Evolutionary conservation across 1,140 invertebrate species (phyloP).

Genomic region (Nixonia krombeini): DNA sequence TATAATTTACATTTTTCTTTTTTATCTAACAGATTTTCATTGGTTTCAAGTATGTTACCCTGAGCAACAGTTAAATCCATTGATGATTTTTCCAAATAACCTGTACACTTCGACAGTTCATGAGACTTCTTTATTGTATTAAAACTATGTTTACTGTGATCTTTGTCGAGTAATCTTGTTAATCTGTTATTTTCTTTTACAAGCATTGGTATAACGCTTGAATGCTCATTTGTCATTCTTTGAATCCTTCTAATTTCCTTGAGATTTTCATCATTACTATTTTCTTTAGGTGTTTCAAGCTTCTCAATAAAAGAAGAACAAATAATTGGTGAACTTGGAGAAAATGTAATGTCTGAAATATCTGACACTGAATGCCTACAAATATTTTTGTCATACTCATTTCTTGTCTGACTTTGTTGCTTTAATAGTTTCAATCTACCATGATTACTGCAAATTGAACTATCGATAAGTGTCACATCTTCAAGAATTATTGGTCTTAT

Average conservation of each 20-base stretch:
- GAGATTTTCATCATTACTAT: no score
- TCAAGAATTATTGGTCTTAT: no score
- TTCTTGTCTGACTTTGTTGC: not conserved
- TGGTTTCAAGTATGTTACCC: constrained; percentile 12
- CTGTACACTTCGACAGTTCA: not conserved
- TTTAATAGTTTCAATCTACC: no score
- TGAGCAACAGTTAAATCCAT: constrained; percentile 41
- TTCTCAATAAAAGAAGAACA: constrained; percentile 53
- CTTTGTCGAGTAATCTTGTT: no score
- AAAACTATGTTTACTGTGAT: not conserved
- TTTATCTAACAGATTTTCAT: no score
- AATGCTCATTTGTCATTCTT: no score
- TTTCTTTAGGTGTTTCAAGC: not conserved
- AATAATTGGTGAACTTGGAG: constrained; percentile 30
- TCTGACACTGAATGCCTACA: not conserved
- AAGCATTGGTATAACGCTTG: no score
- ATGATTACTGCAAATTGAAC: no score
- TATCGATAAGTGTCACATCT: no score
- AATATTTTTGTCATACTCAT: not conserved
- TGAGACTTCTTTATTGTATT: not conserved
- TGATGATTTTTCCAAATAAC: constrained; percentile 20
- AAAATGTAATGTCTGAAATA: constrained; percentile 12
- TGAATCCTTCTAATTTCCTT: no score
- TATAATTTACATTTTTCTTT: constrained; percentile 1
- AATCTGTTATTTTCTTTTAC: no score